Evolutionary conservation across 1,140 invertebrate species (phyloP).

Genomic region (Rhysida immarginata): DNA sequence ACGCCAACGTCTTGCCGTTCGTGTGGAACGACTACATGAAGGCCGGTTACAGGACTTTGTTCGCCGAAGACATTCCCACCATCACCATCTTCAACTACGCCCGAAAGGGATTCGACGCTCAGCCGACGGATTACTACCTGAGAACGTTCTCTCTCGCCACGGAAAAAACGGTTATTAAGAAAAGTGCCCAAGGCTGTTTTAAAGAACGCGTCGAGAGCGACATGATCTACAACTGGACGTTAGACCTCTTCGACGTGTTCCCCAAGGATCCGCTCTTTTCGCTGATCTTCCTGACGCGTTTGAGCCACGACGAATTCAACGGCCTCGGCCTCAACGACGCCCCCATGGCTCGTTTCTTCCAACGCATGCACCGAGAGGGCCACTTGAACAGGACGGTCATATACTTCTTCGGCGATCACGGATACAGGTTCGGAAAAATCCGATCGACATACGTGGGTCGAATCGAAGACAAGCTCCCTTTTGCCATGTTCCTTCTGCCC

Average conservation of each 20-base stretch:
- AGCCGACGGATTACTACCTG: constrained; percentile 25
- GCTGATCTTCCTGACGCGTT: constrained; percentile 23
- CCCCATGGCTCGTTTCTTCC: constrained; percentile 10
- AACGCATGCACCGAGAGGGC: constrained; percentile 13
- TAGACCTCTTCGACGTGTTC: too few species aligned
- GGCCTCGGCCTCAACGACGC: constrained; percentile 17
- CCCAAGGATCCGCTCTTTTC: constrained; percentile 21
- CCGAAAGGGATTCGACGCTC: constrained; percentile 20
- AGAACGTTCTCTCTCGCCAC: constrained; percentile 19
- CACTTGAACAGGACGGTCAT: constrained; percentile 40
- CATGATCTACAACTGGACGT: too few species aligned
- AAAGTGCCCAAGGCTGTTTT: not conserved
- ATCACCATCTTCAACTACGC: constrained; percentile 22
- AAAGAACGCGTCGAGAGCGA: too few species aligned
- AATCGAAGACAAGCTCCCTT: constrained; percentile 77
- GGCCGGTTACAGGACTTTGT: constrained; percentile 21
- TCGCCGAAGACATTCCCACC: constrained; percentile 22
- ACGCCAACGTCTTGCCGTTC: constrained; percentile 28
- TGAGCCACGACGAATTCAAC: constrained; percentile 24
- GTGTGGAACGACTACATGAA: constrained; percentile 25
- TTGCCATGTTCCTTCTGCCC: constrained; percentile 64
- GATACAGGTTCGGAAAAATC: constrained; percentile 68
- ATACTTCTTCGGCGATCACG: constrained; percentile 81
- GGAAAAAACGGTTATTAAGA: constrained; percentile 2
- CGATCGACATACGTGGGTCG: constrained; percentile 62